Evolutionary conservation across 2,797 vertebrate genomes (phyloP), one percentile per base, ranked within the genome.

Genomic region (Scyliorhinus canicula): DNA sequence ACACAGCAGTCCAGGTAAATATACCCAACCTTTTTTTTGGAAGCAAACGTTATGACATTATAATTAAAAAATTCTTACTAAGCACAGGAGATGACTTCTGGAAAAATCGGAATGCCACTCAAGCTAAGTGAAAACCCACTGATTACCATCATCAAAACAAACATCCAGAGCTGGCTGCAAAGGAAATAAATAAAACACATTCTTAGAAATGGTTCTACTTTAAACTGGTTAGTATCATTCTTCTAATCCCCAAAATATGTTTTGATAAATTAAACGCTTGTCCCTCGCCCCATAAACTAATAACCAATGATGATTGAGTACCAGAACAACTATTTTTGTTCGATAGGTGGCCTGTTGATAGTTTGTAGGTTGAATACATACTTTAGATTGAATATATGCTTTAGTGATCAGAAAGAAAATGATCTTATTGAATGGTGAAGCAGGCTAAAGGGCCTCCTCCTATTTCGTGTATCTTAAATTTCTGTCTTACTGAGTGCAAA

Each of bases 131-230:
- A 98, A 96, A 99, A 96, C 19, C 99, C 99, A 94, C 98, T 97
- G 85, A 99, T 57, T 88, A 98, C 97, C 50, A 99, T 96, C 96
- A 98, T 97, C 95, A 98, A 57, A 82, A 99, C 95, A 96, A 98
- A 97, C 95, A 99, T 95, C 99, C 99, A 99, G 95, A 99, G 97
- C 91, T 98, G 97, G 96, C 99, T 99, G 95, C 82, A 97, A 96
- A 96, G 95, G 93, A 95, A 93, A 95, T 95, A 91, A 90, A n/a
- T n/a, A 57, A 35, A 95, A 91, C 44, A 26, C 44, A 91, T 26
- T 52, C 91, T 63, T 47, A 91, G 26, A 69, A 93, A 71, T 26
- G 12, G 28, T 50, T 69, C 21, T 50, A 28, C 6, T 50, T 8
- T 31, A 0, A 52, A 24, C 3, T 50, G 31, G 12, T 90, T n/a